Conservation (phyloP, 1,140 invertebrate species). For the Elymnias hypermnestra region DNA sequence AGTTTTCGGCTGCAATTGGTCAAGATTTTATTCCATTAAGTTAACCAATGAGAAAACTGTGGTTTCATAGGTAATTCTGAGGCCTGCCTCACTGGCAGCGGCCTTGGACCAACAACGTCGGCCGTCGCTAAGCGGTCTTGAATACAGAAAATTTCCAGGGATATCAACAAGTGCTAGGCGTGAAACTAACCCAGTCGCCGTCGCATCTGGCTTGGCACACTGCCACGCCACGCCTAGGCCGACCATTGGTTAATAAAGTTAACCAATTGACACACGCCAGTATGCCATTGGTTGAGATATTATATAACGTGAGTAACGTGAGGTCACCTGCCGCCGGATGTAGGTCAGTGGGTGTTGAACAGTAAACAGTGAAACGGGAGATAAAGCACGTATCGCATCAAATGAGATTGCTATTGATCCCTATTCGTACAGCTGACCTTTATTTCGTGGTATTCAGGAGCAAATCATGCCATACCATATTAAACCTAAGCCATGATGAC, state of each 20-base stretch:
- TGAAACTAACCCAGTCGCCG: slow-evolving; percentile 40
- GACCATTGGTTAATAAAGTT: slow-evolving; percentile 73
- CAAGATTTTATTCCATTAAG: too few species aligned
- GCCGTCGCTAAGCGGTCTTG: slow-evolving; percentile 18
- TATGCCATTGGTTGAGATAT: slow-evolving; percentile 64
- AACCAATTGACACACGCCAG: slow-evolving; percentile 72
- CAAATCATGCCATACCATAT: too few species aligned
- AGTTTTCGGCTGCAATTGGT: not conserved
- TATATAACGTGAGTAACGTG: slow-evolving; percentile 42
- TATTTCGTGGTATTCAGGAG: too few species aligned
- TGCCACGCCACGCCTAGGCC: slow-evolving; percentile 74
- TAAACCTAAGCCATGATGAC: too few species aligned
- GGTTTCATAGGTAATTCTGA: not conserved
- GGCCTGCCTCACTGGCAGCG: slow-evolving; percentile 6
- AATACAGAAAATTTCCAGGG: slow-evolving; percentile 39
- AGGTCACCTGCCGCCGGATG: slow-evolving; percentile 44
- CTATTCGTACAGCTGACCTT: not conserved
- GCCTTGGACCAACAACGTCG: slow-evolving; percentile 19
- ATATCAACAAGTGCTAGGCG: slow-evolving; percentile 65
- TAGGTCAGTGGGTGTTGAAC: slow-evolving; percentile 47
- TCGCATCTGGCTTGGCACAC: slow-evolving; percentile 56
- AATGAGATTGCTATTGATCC: slow-evolving; percentile 21
- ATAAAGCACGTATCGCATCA: slow-evolving; percentile 21
- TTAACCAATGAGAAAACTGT: not conserved
- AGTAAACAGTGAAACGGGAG: slow-evolving; percentile 18